These are phyloP conservation scores for Oikopleura vanhoeffeni DNA, from an alignment of 23 tunicate species.

Conservation along the genomic window DNA sequence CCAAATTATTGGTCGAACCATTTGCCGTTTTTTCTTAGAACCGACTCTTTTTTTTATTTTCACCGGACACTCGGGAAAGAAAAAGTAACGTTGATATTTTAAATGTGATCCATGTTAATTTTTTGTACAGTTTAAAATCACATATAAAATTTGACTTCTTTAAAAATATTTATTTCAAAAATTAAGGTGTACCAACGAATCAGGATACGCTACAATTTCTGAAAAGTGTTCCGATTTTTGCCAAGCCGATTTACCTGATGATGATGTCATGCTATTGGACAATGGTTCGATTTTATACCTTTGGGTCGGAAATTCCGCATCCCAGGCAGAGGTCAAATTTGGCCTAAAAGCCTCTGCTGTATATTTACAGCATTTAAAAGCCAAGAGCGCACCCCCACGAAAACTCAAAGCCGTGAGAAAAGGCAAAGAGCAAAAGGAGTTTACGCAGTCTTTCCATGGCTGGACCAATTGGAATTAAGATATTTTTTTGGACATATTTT, in stretches of 20 bases:
- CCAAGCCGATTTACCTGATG: conserved; percentile 91
- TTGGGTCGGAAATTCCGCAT: conserved; percentile 81
- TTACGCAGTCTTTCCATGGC: neutral
- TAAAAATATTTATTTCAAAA: no score
- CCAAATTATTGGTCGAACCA: no score
- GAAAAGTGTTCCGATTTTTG: conserved; percentile 97
- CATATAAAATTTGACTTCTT: no score
- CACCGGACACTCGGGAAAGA: no score
- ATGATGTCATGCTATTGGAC: conserved; percentile 89
- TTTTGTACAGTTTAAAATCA: no score
- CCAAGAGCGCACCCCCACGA: neutral
- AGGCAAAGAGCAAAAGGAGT: neutral
- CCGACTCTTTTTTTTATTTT: no score
- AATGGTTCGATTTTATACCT: conserved; percentile 50
- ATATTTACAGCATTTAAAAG: conserved; percentile 11
- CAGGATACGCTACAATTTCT: conserved; percentile 72
- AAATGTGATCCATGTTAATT: no score
- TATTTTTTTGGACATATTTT: no score
- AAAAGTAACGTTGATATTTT: no score
- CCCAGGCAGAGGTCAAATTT: conserved; percentile 61
- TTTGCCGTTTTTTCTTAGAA: no score
- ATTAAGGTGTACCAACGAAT: conserved; percentile 72
- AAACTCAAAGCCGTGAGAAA: neutral
- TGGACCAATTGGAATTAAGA: neutral
- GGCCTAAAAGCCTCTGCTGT: conserved; percentile 54